A percentile compares a stretch with the other conserved stretches of the same genome.
phyloP scores from a whole-genome alignment of 1,140 invertebrate genomes.

The Dendroctonus valens region DNA sequence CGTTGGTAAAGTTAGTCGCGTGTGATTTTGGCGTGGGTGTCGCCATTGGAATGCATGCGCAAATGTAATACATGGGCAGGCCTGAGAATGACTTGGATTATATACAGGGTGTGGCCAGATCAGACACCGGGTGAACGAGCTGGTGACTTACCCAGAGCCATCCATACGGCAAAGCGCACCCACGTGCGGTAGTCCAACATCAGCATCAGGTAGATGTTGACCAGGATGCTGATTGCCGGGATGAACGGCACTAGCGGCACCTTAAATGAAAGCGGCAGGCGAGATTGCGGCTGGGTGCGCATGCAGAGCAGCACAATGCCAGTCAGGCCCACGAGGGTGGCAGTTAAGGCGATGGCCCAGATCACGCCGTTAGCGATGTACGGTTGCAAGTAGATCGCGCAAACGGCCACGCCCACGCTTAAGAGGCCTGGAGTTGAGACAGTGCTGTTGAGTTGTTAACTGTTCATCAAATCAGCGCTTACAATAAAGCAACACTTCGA shows the following conservation, averaged over 20 bases:
- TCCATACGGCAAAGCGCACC: constrained; percentile 78
- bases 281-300: constrained; percentile 42
- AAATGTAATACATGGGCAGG: constrained; percentile 41
- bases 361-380: constrained; percentile 50
- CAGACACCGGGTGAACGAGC: not conserved
- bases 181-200: constrained; percentile 74
- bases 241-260: constrained; percentile 78
- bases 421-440: constrained; percentile 51
- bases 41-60: constrained; percentile 14
- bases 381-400: constrained; percentile 47
- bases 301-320: constrained; percentile 49
- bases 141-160: constrained; percentile 59
- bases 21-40: no score
- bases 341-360: constrained; percentile 43
- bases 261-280: constrained; percentile 39
- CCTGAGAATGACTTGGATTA: constrained; percentile 31
- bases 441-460: not conserved
- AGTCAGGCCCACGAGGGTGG: constrained; percentile 21
- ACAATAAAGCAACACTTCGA: constrained; percentile 51
- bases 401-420: constrained; percentile 53
- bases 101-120: constrained; percentile 41
- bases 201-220: constrained; percentile 81
- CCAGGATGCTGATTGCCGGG: constrained; percentile 72
- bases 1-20: no score
- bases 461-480: constrained; percentile 28